Evolutionary conservation across 2,888 invertebrate species (phyloP).

Genomic region (Parnassius glacialis): DNA sequence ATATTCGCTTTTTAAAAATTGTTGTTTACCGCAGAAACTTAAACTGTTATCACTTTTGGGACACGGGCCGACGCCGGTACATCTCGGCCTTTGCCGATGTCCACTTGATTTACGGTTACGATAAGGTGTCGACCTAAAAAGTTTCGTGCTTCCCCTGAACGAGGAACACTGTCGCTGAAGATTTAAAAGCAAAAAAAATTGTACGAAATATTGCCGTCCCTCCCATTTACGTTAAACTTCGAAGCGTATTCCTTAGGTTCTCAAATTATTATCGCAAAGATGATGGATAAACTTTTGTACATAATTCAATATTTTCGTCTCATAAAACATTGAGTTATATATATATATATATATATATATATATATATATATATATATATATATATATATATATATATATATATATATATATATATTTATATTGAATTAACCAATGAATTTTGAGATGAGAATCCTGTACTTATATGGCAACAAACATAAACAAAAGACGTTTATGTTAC

Average conservation of each 20-base stretch:
- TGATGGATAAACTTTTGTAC: constrained; percentile 26
- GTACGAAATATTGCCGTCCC: constrained; percentile 38
- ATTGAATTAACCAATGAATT: neutral
- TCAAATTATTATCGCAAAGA: constrained; percentile 21
- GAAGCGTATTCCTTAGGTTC: constrained; percentile 16
- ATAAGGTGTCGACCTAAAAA: constrained; percentile 73
- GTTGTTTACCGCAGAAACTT: constrained; percentile 60
- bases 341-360: too few species aligned
- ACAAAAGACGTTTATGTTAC: constrained; percentile 66
- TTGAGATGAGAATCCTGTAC: constrained; percentile 29
- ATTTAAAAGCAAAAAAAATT: constrained; percentile 61
- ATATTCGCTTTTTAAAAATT: constrained; percentile 44
- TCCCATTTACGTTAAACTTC: constrained; percentile 29
- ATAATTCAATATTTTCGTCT: constrained; percentile 19
- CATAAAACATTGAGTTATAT: constrained; percentile 5
- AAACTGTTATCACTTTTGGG: constrained; percentile 66
- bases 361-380: too few species aligned
- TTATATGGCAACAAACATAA: constrained; percentile 42
- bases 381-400: too few species aligned
- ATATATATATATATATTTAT: too few species aligned
- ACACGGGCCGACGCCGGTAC: constrained; percentile 48
- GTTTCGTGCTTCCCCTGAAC: constrained; percentile 52
- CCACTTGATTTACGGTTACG: constrained; percentile 72
- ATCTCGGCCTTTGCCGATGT: constrained; percentile 61
- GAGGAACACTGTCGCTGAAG: constrained; percentile 55